Percentiles rank a stretch among this genome's conserved stretches.
Conservation (phyloP, 2,888 invertebrate species). For the Nephrotoma flavescens region DNA sequence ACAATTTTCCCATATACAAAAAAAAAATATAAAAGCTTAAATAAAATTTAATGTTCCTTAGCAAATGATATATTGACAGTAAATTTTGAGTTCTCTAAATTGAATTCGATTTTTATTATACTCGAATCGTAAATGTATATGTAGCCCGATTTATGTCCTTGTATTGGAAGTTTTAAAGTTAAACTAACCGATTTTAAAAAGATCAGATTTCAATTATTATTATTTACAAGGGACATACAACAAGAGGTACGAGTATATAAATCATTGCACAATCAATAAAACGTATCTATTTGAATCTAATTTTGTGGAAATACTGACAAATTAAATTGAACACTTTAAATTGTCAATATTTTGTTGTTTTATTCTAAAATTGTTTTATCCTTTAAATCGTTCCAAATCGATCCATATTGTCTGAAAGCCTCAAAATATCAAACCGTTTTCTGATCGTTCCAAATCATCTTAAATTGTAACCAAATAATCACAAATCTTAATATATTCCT, state of each 20-base stretch:
- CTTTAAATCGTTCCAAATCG: too few species aligned
- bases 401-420: too few species aligned
- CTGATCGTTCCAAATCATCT: too few species aligned
- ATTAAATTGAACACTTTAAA: too few species aligned
- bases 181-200: not conserved
- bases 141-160: not conserved
- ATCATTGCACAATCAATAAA: not conserved
- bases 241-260: not conserved
- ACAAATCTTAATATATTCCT: too few species aligned
- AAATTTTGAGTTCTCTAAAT: not conserved
- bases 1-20: not conserved
- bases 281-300: not conserved
- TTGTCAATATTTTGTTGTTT: too few species aligned
- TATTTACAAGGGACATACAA: not conserved
- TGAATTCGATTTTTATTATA: not conserved
- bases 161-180: not conserved
- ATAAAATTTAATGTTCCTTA: not conserved
- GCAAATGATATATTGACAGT: not conserved
- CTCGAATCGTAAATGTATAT: not conserved
- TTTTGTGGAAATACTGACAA: too few species aligned
- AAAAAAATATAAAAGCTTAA: not conserved
- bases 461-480: too few species aligned
- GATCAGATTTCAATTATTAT: not conserved
- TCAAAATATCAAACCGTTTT: too few species aligned
- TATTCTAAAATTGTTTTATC: too few species aligned